Base-by-base conservation (phyloP, 2,888 invertebrate species). In the Strigamia transsilvanica region DNA sequence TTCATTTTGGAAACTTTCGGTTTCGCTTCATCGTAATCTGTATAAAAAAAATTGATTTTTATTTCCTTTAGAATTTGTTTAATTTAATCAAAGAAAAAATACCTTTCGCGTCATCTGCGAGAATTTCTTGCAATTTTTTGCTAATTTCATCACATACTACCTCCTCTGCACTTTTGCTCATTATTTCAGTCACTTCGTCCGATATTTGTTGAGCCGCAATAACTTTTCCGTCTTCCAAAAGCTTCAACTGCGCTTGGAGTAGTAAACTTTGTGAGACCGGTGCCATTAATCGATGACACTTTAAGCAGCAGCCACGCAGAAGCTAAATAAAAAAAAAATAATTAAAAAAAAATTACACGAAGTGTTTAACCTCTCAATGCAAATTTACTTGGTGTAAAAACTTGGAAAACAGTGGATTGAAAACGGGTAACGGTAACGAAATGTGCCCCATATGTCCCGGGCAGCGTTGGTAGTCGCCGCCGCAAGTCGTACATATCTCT, bases 401-500 rank as follows among this genome's bases (percentile, higher is more conserved):
- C 86, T 92, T 93, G 84, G 94, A 93, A 86, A 96, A 96, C 79
- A 99, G 87, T 0, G 99, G 98, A 90, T 99, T 98, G 82, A 95
- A 93, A 0, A 96, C 94, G 0, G 96, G 92, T 13, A 98, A 89
- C 0, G 96, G 95, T 0, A 99, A 89, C 84, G 94, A 94, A 84
- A 99, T 97, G 87, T 98, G 96, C 0, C 99, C 99, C 88, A 96
- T 93, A 88, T 99, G 99, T 0, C 99, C 99, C 0, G 94, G 92
- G 87, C 98, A 98, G 84, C 91, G 89, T 9, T 90, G 87, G 77
- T 91, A 87, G 21, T 90, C 90, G 84, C 92, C 91, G 12, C 91
- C 90, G 87, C 98, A 99, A 9, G 97, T 97, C 4, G 89, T 89
- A 87, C 98, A 99, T 0, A 92, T 90, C 83, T 94, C 94, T 85